Evolutionary conservation across 2,113 vertebrate species (phyloP).

Genomic region (Sphaerodactylus townsendi): DNA sequence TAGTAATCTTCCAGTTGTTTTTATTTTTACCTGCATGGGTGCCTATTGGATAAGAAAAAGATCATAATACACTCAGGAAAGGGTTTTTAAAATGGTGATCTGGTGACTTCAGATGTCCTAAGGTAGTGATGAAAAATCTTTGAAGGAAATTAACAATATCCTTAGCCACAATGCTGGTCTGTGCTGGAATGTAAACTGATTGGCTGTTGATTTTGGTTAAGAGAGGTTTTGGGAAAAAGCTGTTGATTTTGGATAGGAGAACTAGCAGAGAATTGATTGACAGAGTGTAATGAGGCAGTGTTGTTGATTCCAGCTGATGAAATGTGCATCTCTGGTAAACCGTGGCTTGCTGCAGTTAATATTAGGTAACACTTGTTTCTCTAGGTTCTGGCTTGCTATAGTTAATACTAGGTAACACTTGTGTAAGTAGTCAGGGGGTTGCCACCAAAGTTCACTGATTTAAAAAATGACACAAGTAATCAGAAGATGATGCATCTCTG

Average conservation of each 20-base stretch:
- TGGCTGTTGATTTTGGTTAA: constrained; percentile 49
- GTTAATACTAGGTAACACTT: background rate
- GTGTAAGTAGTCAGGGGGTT: background rate
- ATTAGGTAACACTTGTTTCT: background rate
- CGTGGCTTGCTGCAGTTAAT: background rate
- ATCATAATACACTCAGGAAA: background rate
- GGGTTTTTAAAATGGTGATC: constrained; percentile 13
- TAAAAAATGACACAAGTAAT: constrained; percentile 56
- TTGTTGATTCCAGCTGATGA: background rate
- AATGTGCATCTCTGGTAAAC: background rate
- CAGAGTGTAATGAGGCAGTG: background rate
- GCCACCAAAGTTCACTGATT: constrained; percentile 48
- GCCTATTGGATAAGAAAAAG: constrained; percentile 11
- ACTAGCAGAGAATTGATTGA: background rate
- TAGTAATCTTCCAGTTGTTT: no score
- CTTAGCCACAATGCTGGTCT: constrained; percentile 35
- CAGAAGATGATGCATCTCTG: constrained; percentile 66
- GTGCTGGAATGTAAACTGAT: constrained; percentile 32
- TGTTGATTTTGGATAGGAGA: constrained; percentile 49
- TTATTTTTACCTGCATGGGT: constrained; percentile 5
- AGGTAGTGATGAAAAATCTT: constrained; percentile 12
- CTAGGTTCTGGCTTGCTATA: background rate
- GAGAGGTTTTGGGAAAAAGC: constrained; percentile 4
- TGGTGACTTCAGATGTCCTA: background rate
- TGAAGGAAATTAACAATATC: constrained; percentile 27